These are phyloP conservation scores for Meriones unguiculatus DNA, from an alignment of 2,113 vertebrate species.

Conservation along the genomic window DNA sequence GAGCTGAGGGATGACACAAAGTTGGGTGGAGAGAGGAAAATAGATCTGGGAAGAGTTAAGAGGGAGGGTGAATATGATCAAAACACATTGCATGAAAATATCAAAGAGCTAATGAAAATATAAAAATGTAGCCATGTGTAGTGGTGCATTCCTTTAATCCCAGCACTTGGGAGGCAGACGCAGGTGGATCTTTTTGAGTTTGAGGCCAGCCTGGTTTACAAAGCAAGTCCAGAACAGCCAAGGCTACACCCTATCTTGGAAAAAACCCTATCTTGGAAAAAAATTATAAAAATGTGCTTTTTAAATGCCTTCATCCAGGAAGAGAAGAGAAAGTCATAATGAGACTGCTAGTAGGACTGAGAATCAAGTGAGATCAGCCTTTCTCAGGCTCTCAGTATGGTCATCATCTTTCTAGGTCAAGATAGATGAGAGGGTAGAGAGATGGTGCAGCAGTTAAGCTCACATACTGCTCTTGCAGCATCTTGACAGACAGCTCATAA, in stretches of 20 bases:
- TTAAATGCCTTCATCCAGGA: neutral
- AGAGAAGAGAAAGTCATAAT: neutral
- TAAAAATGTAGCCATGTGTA: neutral
- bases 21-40: neutral
- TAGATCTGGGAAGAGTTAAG: neutral
- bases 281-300: neutral
- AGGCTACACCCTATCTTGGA: no score
- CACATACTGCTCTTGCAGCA: neutral
- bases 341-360: neutral
- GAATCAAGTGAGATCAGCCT: neutral
- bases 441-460: neutral
- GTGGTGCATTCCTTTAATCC: no score
- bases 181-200: no score
- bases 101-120: neutral
- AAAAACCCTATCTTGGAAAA: no score
- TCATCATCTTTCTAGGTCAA: neutral
- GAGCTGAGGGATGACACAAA: neutral
- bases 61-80: neutral
- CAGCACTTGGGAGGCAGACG: no score
- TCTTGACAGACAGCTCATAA: neutral
- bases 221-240: no score
- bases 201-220: no score
- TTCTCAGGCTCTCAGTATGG: fast-evolving
- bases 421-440: neutral
- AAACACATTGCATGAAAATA: neutral